phyloP scores from a whole-genome alignment of 2,113 vertebrate species.

The Passer domesticus region DNA sequence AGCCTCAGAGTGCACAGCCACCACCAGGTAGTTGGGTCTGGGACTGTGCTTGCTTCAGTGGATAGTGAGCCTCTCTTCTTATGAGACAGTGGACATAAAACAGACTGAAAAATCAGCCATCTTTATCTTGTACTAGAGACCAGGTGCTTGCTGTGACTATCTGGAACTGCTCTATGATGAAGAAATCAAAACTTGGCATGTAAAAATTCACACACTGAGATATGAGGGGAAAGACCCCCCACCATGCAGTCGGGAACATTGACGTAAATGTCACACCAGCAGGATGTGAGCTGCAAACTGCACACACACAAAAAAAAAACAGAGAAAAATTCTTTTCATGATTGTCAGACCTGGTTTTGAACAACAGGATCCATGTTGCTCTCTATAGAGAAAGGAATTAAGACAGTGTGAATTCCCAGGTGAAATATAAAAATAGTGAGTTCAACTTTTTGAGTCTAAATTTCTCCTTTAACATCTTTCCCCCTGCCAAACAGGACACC shows the following conservation, averaged over 20 bases:
- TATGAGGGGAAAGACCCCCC: neutral
- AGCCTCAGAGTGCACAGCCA: neutral
- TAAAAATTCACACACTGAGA: neutral
- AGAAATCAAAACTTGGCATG: neutral
- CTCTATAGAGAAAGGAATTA: neutral
- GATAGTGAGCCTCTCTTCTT: neutral
- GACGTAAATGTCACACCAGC: accelerated
- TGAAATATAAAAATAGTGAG: neutral
- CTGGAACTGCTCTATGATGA: neutral
- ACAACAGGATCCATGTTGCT: neutral
- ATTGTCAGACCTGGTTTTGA: neutral
- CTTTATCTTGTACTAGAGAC: neutral
- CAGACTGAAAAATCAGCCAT: neutral
- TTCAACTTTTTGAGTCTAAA: neutral
- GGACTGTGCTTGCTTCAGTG: neutral
- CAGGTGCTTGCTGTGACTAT: neutral
- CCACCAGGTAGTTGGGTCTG: too few relatives aligned
- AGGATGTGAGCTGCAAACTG: neutral
- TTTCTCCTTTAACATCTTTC: neutral
- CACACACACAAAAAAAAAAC: neutral
- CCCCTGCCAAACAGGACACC: accelerated
- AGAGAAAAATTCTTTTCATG: neutral
- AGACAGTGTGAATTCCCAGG: neutral
- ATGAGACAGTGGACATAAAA: neutral
- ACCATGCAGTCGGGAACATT: neutral